Conservation (phyloP, 2,113 vertebrate species). For the Trochalopteron elliotii region DNA sequence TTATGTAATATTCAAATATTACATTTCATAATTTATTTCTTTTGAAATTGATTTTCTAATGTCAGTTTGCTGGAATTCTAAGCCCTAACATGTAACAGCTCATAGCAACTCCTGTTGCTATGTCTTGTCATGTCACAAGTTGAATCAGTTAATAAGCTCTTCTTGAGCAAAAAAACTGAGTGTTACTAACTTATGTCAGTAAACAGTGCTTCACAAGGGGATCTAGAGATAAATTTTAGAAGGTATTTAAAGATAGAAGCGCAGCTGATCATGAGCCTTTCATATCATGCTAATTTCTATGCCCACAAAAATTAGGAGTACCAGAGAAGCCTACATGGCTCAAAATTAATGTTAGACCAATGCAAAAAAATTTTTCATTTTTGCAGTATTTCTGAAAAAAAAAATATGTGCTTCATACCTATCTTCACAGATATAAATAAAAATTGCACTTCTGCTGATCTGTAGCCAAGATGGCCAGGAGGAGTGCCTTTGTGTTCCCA, state of each 20-base stretch:
- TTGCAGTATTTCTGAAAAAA: not conserved
- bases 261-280: not conserved
- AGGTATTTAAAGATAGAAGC: not conserved
- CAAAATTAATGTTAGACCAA: not conserved
- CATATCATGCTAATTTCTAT: not conserved
- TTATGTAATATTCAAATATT: no score
- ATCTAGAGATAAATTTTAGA: not conserved
- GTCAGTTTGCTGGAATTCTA: not conserved
- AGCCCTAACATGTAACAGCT: not conserved
- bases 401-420: not conserved
- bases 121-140: not conserved
- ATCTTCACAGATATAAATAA: not conserved
- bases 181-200: not conserved
- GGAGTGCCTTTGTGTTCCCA: not conserved
- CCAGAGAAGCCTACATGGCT: not conserved
- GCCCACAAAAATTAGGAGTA: not conserved
- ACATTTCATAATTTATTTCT: not conserved
- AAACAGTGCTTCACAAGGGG: not conserved
- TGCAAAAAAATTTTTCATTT: not conserved
- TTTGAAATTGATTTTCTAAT: not conserved
- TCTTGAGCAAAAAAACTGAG: not conserved
- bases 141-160: not conserved
- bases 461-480: not conserved
- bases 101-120: not conserved
- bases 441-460: not conserved